Evolutionary conservation across 2,113 vertebrate genomes (phyloP), one percentile per base, ranked within the genome.

Genomic region (Hippoglossus stenolepis): DNA sequence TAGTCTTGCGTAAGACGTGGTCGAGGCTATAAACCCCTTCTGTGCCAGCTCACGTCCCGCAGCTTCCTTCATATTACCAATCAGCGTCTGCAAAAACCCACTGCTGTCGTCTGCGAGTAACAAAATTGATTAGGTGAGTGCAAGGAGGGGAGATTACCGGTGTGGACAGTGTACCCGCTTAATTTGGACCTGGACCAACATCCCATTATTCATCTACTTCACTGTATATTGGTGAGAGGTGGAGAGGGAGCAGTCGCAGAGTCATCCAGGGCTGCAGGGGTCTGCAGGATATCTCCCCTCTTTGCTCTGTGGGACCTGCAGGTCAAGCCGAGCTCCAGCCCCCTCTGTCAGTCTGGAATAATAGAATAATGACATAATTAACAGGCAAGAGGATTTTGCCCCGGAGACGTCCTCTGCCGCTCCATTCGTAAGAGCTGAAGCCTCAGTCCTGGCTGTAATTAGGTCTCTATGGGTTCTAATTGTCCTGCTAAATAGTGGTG

Each of bases 361-460:
- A 93, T 92, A 82, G 86, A 93, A 91, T 93, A 93, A 93, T 92
- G 79, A 90, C 73, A 91, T 92, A 93, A 93, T 93, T 93, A 93
- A 92, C 84, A 84, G 85, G 83, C 74, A 75, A 76, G 85, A 81
- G 88, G 78, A 92, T 90, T 87, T 83, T 69, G 73, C 88, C 83
- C 87, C 28, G 70, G 88, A 79, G 87, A 89, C 11, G 15, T 31
- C 65, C 81, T 89, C 88, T 63, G 60, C 76, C 65, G 80, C 86
- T 85, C 83, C 58, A 72, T 84, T 89, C 83, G 82, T 85, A 84
- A 76, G 77, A 82, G 79, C 77, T 66, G 53, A 47, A 78, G 89
- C 70, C 83, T 73, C 79, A 72, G 84, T 74, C 77, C 70, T 71
- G 79, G 67, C 88, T 83, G 77, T 94, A 93, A 94, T 94, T 90